Base-by-base conservation (phyloP, 1,140 invertebrate species). In the Lanistes nyassanus region DNA sequence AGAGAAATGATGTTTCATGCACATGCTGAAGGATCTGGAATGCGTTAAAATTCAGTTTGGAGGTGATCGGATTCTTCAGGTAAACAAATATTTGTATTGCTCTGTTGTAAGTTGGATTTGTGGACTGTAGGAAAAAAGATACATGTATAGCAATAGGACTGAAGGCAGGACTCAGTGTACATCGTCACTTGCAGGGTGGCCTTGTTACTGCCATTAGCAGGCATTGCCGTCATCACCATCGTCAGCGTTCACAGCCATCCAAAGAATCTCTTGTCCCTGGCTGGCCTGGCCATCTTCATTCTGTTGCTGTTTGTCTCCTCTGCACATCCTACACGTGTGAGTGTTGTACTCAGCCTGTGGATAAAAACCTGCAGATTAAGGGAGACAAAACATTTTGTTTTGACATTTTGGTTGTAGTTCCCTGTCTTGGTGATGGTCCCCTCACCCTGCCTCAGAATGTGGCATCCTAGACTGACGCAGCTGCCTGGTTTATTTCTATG, bases 231-330 rank as follows among this genome's bases (percentile, higher is more conserved):
- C 55, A 69, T 88, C 3, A 81, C 86, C 29, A 53, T 83, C n/a
- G 76, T 82, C 51, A 80, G 86, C 0, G 83, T 74, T 2, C 53
- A 83, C 1, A 71, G 82, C 29, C 74, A 78, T 31, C 84, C 84
- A 13, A 26, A 71, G 21, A 88, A 87, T 74, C 80, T 88, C 5
- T 71, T 86, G 3, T 85, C 87, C 5, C 42, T 85, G 0, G 80
- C 76, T 39, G 87, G 87, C n/a, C 56, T 84, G 19, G 67, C 67
- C 9, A 53, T 87, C 26, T 88, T 83, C 74, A 60, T 88, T 29
- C 13, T 84, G 21, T 56, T 87, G 1, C 81, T 87, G 76, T 86
- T 84, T 74, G 26, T 87, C 26, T 85, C 79, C 47, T 88, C 87
- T 3, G 65, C 75, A 13, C 80, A 85, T 76, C 86, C 84, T 1